Base-by-base conservation (phyloP, 1,140 invertebrate species). In the Drosophila asahinai region DNA sequence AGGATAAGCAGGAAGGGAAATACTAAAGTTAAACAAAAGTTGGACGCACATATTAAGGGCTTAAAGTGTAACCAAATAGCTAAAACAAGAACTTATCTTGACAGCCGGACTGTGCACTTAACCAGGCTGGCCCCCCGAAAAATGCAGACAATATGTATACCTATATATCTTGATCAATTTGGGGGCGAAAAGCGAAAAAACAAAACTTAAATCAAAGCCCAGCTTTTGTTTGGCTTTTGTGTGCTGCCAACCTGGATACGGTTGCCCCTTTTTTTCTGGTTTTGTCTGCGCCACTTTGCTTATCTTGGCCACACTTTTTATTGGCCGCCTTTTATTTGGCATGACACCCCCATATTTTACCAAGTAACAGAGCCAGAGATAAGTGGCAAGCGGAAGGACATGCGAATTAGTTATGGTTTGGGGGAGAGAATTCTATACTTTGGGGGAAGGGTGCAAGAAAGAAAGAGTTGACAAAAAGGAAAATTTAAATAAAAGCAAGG, bases 281-380 rank as follows among this genome's bases (percentile, higher is more conserved):
- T 62, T 81, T 72, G 42, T 72, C 68, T 78, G 65, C 42, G 64
- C 78, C 79, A 86, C 75, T 82, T 86, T 86, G 67, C 83, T 87
- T 89, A 87, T 89, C 83, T 80, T 65, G 77, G 84, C 81, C 86
- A 65, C 77, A 89, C 81, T 74, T 89, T 87, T 87, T 87, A 87
- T 87, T 89, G 83, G 84, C 63, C 80, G 52, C 63, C 64, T 80
- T 83, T 87, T 87, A 87, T 86, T 87, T 84, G 80, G 79, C 75
- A 58, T 70, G 77, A 77, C 65, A 57, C 60, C 66, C 75, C 83
- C 63, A 86, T 86, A 86, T 83, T 83, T 86, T 74, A 86, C 76
- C 77, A 66, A 72, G 54, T 55, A 62, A 57, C 59, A 62, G 51
- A 15, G 54, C 57, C 30, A 45, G 47, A 87, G 84, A 86, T 86